These are phyloP conservation scores for Eutrigla gurnardus DNA, from an alignment of 2,797 vertebrate genomes.

Conservation along the genomic window DNA sequence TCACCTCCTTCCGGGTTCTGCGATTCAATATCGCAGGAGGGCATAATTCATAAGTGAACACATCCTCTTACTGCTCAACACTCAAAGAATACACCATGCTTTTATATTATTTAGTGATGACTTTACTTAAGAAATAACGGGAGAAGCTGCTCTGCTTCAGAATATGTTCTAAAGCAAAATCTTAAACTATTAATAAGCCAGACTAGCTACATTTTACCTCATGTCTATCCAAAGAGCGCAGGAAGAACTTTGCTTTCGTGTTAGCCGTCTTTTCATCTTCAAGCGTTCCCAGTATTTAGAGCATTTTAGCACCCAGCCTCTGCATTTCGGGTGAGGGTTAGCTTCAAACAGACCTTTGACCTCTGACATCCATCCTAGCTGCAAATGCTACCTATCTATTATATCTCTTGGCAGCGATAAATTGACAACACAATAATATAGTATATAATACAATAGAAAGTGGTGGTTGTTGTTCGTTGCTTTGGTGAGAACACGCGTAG, in stretches of 20 bases:
- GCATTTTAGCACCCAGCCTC: neutral
- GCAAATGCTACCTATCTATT: neutral
- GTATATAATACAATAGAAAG: too few relatives aligned
- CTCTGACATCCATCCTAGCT: neutral
- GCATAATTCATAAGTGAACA: slow-evolving; percentile 34
- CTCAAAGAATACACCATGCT: neutral
- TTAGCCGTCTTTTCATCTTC: slow-evolving; percentile 4
- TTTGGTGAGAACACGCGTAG: too few relatives aligned
- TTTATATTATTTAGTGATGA: slow-evolving; percentile 36
- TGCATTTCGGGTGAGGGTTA: neutral
- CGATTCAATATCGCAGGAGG: slow-evolving; percentile 34
- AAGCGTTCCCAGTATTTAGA: neutral
- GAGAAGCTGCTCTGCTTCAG: neutral
- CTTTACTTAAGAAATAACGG: slow-evolving; percentile 26
- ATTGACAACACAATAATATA: neutral
- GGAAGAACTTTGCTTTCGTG: neutral
- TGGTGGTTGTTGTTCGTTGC: too few relatives aligned
- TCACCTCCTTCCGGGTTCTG: slow-evolving; percentile 49
- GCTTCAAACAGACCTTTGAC: slow-evolving; percentile 13
- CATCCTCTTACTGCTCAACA: slow-evolving; percentile 23
- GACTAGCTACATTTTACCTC: neutral
- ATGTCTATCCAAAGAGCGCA: neutral
- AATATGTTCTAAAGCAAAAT: neutral
- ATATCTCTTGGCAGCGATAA: neutral
- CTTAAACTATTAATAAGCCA: slow-evolving; percentile 8